phyloP scores from a whole-genome alignment of 2,797 vertebrate genomes.

The Gobionotothen gibberifrons region DNA sequence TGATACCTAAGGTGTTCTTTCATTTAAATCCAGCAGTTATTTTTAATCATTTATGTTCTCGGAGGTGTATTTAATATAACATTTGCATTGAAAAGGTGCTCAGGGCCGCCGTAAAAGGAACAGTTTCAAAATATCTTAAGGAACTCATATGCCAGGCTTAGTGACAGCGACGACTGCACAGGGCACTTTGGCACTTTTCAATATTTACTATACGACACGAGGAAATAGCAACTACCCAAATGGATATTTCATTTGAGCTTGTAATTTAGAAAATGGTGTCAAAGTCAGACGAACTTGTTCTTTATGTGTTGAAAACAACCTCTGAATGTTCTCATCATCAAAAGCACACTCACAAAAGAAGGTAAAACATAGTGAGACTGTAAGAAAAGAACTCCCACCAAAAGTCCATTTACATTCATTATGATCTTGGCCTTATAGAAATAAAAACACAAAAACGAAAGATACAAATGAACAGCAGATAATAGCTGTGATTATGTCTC shows the following conservation, averaged over 20 bases:
- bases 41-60: background rate
- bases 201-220: slow-evolving; percentile 43
- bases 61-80: background rate
- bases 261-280: slow-evolving; percentile 48
- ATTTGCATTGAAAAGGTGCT: slow-evolving; percentile 11
- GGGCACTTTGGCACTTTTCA: slow-evolving; percentile 73
- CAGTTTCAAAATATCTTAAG: slow-evolving; percentile 34
- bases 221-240: slow-evolving; percentile 40
- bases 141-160: slow-evolving; percentile 39
- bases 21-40: slow-evolving; percentile 18
- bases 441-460: slow-evolving; percentile 45
- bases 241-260: slow-evolving; percentile 26
- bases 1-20: background rate
- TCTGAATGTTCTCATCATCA: slow-evolving; percentile 62
- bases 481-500: slow-evolving; percentile 47
- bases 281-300: slow-evolving; percentile 41
- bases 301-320: slow-evolving; percentile 46
- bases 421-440: slow-evolving; percentile 58
- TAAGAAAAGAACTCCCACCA: slow-evolving; percentile 61
- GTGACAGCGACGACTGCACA: slow-evolving; percentile 32
- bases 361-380: slow-evolving; percentile 66
- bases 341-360: slow-evolving; percentile 53
- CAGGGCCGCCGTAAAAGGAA: slow-evolving; percentile 54
- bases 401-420: slow-evolving; percentile 78
- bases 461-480: slow-evolving; percentile 46